These are phyloP conservation scores for Panagrolaimus sp. DNA, from an alignment of 1,140 invertebrate genomes.

Conservation along the genomic window DNA sequence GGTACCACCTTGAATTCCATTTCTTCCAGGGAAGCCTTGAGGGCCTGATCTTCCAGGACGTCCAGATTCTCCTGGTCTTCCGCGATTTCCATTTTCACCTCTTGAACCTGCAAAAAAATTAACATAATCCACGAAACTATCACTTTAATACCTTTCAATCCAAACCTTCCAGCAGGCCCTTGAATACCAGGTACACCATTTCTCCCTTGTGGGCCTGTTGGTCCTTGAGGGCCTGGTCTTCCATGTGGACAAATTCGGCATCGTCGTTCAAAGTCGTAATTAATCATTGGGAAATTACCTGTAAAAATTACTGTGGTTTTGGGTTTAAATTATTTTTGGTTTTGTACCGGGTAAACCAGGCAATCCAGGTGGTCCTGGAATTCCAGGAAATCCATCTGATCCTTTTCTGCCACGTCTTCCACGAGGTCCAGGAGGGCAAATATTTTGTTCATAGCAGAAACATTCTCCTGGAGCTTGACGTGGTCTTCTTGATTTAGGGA, in stretches of 20 bases:
- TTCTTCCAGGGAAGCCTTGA: neutral
- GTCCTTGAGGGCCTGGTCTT: neutral
- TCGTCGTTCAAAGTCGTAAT: neutral
- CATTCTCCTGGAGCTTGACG: neutral
- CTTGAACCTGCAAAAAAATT: neutral
- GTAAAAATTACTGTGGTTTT: neutral
- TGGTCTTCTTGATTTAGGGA: too few relatives aligned
- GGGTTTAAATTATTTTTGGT: too few relatives aligned
- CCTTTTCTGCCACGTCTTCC: neutral
- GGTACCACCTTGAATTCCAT: neutral
- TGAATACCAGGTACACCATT: neutral
- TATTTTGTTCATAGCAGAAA: neutral
- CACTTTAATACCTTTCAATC: neutral
- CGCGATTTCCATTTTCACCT: neutral
- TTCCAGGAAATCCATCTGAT: neutral
- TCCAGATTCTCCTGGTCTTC: neutral
- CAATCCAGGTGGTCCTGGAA: conserved; percentile 7
- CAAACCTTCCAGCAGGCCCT: neutral
- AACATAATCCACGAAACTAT: neutral
- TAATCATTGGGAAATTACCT: conserved; percentile 1
- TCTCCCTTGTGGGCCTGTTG: neutral
- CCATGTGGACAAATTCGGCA: conserved; percentile 2
- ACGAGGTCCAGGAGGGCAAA: neutral
- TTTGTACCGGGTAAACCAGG: neutral
- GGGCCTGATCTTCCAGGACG: neutral